Evolutionary conservation across 2,888 invertebrate genomes (phyloP).

Genomic region (Pinctada fucata): DNA sequence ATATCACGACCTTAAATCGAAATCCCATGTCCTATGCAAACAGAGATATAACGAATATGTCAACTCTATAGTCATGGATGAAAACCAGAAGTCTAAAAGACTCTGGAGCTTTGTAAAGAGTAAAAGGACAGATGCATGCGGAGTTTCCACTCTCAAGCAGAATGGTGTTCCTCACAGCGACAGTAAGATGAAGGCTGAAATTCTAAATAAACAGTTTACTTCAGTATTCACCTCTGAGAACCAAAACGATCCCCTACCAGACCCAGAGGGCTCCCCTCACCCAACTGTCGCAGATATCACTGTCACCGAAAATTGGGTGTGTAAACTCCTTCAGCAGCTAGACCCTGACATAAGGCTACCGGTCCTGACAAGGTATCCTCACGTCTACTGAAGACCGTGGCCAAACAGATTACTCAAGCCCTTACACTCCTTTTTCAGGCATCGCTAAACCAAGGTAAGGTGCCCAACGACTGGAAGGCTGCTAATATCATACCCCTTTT

Average conservation of each 20-base stretch:
- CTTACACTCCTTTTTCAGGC: too few relatives aligned
- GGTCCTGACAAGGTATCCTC: too few relatives aligned
- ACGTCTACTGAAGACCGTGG: too few relatives aligned
- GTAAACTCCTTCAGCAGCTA: not conserved
- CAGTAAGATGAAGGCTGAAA: not conserved
- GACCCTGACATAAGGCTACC: too few relatives aligned
- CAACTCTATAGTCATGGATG: not conserved
- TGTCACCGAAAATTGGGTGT: not conserved
- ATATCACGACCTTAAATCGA: not conserved
- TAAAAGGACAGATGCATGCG: not conserved
- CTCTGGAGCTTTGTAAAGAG: not conserved
- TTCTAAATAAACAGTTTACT: slow-evolving; percentile 1
- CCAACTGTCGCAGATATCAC: not conserved
- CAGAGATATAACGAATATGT: not conserved
- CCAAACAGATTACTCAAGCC: too few relatives aligned
- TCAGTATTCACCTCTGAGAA: not conserved
- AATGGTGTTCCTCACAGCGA: not conserved
- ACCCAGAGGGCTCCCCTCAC: not conserved
- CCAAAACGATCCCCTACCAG: not conserved
- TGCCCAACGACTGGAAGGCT: too few relatives aligned
- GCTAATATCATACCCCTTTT: not conserved
- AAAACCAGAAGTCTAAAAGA: not conserved
- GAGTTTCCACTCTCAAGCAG: not conserved
- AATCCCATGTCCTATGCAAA: not conserved
- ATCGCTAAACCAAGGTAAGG: too few relatives aligned